Evolutionary conservation across 2,888 invertebrate genomes (phyloP).

Genomic region (Nomada lathburiana): DNA sequence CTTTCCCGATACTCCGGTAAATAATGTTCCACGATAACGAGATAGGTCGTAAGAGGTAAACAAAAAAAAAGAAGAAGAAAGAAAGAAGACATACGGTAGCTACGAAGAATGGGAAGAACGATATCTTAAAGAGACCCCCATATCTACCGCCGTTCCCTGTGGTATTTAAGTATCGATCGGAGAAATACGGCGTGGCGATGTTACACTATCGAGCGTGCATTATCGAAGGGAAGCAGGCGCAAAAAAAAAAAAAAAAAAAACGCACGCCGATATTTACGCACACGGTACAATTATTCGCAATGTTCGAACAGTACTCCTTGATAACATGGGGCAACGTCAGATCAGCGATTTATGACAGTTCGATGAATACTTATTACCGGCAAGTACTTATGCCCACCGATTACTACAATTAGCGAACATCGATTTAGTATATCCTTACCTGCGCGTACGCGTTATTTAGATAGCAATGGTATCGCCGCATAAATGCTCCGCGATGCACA

Average conservation of each 20-base stretch:
- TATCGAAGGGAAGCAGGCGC: slow-evolving; percentile 20
- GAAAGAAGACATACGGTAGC: not conserved
- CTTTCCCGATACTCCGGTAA: slow-evolving; percentile 25
- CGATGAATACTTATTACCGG: slow-evolving; percentile 49
- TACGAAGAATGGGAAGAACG: not conserved
- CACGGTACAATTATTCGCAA: slow-evolving; percentile 48
- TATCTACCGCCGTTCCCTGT: slow-evolving; percentile 6
- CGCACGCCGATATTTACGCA: slow-evolving; percentile 28
- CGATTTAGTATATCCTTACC: slow-evolving; percentile 32
- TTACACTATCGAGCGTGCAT: slow-evolving; percentile 36
- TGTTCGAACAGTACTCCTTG: slow-evolving; percentile 28
- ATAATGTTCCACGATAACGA: slow-evolving; percentile 6
- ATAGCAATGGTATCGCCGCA: slow-evolving; percentile 15
- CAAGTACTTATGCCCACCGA: slow-evolving; percentile 13
- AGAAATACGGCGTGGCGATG: slow-evolving; percentile 18
- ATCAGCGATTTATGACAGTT: slow-evolving; percentile 53
- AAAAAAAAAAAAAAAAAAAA: slow-evolving; percentile 41
- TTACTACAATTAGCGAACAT: slow-evolving; percentile 51
- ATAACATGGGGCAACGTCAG: slow-evolving; percentile 37
- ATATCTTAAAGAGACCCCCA: slow-evolving; percentile 1
- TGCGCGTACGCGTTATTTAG: slow-evolving; percentile 6
- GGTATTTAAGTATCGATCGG: not conserved
- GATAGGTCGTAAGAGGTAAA: not conserved
- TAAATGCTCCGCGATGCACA: not conserved
- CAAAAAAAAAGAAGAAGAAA: not conserved